Evolutionary conservation across 2,113 vertebrate genomes (phyloP), one percentile per base, ranked within the genome.

Genomic region (Ochotona curzoniae): DNA sequence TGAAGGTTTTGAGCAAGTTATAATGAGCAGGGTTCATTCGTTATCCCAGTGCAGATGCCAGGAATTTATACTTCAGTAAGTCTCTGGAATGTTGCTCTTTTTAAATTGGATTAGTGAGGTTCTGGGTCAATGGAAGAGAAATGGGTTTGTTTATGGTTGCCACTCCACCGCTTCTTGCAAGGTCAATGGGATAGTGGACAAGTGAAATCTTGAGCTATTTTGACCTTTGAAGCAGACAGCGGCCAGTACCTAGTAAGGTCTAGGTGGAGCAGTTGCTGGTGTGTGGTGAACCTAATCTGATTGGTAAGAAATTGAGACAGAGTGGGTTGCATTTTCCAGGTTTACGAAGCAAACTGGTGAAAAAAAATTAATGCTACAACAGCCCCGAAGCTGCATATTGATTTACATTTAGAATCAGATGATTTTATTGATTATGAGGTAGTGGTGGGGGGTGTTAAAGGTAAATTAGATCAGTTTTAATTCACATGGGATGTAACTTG

Each of bases 331-430:
- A 57, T 26, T 61, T 75, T 81, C 73, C 28, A 66, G 38, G 5
- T 35, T 89, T 82, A 73, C 10, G 57, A 74, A 73, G 32, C 23
- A 84, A 93, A 67, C 6, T 67, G 25, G 44, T 80, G 28, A 73
- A 83, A 66, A 74, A n/a, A 66, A 74, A n/a, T 79, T 89, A 82
- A 69, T 89, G 85, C 28, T 63, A 44, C 66, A 79, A 23, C 32
- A 60, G 12, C 94, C 44, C 30, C 4, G 13, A 38, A 82, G 25
- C 7, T n/a, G 30, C 21, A 82, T 96, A 86, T 54, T 81, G 49
- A 73, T 44, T 86, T 28, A n/a, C 61, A 85, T 69, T 21, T 81
- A 89, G 86, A 91, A 78, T 38, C 3, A 54, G 83, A 69, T 3
- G 86, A 32, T 60, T 89, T 91, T 90, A 70, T 83, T 74, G 28